Evolutionary conservation across 2,888 invertebrate species (phyloP).

Genomic region (Hirudinaria manillensis): DNA sequence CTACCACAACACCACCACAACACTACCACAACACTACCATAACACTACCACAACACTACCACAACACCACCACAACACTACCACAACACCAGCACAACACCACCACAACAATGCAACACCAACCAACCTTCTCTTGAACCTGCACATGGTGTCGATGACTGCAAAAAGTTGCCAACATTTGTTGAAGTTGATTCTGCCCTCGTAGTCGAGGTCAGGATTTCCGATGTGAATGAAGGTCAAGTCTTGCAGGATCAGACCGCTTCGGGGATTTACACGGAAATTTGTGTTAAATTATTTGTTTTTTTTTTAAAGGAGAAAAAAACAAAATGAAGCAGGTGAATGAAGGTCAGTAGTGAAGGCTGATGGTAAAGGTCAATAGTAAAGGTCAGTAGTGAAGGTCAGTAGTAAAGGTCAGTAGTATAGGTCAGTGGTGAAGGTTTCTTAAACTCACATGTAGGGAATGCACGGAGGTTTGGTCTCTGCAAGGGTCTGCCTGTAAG

Average conservation of each 20-base stretch:
- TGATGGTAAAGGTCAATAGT: background rate
- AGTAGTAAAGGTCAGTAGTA: background rate
- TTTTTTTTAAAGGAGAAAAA: too few relatives aligned
- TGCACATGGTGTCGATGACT: conserved; percentile 93
- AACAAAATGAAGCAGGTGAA: too few relatives aligned
- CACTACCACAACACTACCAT: background rate
- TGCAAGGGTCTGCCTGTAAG: conserved; percentile 86
- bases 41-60: background rate
- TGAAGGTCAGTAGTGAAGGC: too few relatives aligned
- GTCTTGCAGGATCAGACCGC: conserved; percentile 94
- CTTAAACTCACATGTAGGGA: conserved; percentile 83
- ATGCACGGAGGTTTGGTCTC: conserved; percentile 96
- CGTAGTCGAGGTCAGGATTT: conserved; percentile 75
- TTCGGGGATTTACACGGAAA: conserved; percentile 52
- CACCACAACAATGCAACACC: background rate
- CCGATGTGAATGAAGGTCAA: conserved; percentile 97
- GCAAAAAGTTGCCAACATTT: conserved; percentile 98
- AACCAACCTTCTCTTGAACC: conserved; percentile 88
- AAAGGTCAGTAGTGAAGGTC: background rate
- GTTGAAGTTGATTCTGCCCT: conserved; percentile 71
- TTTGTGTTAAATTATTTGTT: too few relatives aligned
- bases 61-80: background rate
- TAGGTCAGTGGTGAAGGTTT: background rate
- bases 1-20: too few relatives aligned
- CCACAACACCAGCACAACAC: too few relatives aligned